phyloP scores from a whole-genome alignment of 2,113 vertebrate genomes.

The Indicator maculatus region DNA sequence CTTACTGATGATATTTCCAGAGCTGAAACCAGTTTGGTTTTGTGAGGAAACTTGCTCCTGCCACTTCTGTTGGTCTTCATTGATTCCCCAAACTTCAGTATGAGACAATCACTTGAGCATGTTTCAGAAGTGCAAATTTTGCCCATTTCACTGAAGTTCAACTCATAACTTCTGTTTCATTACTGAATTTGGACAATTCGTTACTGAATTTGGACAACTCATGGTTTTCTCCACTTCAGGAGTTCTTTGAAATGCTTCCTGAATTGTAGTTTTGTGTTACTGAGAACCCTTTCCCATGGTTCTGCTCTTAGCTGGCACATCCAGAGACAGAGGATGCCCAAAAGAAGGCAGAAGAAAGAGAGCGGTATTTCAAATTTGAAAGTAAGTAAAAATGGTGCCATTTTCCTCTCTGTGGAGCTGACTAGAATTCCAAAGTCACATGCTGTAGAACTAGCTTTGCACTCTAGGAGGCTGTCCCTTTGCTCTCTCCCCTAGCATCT shows the following conservation, averaged over 20 bases:
- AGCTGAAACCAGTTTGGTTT: neutral
- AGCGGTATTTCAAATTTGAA: neutral
- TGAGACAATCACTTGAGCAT: neutral
- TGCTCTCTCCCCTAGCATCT: neutral
- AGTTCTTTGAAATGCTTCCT: neutral
- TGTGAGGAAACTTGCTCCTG: neutral
- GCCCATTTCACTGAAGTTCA: neutral
- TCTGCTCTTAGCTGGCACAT: neutral
- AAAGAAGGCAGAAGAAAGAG: neutral
- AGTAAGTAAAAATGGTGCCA: neutral
- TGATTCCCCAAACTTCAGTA: neutral
- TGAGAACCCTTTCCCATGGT: neutral
- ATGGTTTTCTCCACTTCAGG: neutral
- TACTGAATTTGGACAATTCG: neutral
- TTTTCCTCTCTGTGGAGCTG: neutral
- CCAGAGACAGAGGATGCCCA: neutral
- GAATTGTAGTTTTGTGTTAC: neutral
- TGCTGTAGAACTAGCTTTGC: neutral
- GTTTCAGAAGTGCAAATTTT: neutral
- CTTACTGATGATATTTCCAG: neutral
- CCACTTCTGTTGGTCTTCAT: neutral
- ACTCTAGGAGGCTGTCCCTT: neutral
- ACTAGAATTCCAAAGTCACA: neutral
- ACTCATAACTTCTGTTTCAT: neutral
- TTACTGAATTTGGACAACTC: neutral